Conservation (phyloP, 2,797 vertebrate species). For the Melanotaenia nigrans region DNA sequence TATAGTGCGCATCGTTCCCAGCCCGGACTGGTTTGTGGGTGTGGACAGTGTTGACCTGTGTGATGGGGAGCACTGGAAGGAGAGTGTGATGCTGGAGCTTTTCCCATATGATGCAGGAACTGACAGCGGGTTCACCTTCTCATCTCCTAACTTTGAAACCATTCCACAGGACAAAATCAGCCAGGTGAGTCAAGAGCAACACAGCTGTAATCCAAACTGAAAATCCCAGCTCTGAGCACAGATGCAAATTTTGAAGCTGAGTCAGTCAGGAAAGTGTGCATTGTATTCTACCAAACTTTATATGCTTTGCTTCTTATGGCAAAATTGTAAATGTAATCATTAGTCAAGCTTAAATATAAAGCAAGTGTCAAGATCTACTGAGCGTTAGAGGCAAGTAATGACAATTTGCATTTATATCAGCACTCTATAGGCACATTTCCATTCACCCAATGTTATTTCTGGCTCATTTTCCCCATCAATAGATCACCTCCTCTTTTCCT, state of each 20-base stretch:
- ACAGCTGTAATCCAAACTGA: conserved; percentile 6
- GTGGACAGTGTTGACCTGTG: conserved; percentile 91
- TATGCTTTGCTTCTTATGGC: not conserved
- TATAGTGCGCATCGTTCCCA: conserved; percentile 92
- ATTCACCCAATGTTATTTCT: not conserved
- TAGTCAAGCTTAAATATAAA: not conserved
- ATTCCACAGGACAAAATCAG: conserved; percentile 94
- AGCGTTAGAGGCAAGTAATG: not conserved
- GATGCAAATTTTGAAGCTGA: not conserved
- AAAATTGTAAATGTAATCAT: not conserved
- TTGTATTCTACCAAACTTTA: not conserved
- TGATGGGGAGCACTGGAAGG: conserved; percentile 88
- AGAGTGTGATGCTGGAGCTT: conserved; percentile 87
- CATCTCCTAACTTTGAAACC: conserved; percentile 96
- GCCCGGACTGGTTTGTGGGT: conserved; percentile 98
- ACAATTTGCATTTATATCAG: not conserved
- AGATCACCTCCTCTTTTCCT: conserved; percentile 95
- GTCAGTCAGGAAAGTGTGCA: not conserved
- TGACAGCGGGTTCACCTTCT: conserved; percentile 98
- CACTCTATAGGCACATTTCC: not conserved
- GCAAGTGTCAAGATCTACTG: not conserved
- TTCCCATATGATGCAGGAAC: conserved; percentile 95
- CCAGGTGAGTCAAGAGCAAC: conserved; percentile 79
- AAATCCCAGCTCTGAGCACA: not conserved
- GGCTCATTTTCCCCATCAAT: conserved; percentile 25